Base-by-base conservation (phyloP, 64 coral and sea anemone species). In the Stichodactyla mertensii region DNA sequence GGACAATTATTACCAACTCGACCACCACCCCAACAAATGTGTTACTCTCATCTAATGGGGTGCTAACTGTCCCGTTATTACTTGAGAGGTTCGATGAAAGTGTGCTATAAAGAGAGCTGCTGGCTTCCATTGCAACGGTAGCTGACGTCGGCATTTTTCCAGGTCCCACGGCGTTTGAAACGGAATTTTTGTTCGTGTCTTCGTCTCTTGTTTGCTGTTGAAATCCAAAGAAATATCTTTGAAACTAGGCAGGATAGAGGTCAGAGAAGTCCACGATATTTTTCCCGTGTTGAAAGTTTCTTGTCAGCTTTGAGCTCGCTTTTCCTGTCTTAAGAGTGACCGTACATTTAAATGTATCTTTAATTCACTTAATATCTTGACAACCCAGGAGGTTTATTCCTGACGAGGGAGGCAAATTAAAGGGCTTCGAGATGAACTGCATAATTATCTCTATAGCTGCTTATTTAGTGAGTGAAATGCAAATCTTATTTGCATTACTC, bases 21-120 rank as follows among this genome's bases (percentile, higher is more conserved):
- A 96, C 94, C 52, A 96, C 58, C 12, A 96, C 55, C 7, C 90
- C 94, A 55, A 93, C 87, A 13, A 92, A 6, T 57, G 28, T 22
- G n/a, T 88, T 92, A 57, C 78, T 86, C 20, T 85, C 83, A 15
- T 74, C 24, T 27, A 23, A 74, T 71, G 66, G 66, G 27, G n/a
- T 4, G 11, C 23, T 9, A 23, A 4, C 14, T 74, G 69, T 74
- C 24, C 69, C 69, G 23, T 31, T 74, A 4, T 28, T 23, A 8
- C 10, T 28, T 7, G 69, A 74, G 24, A 74, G 12, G 69, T 31
- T 74, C 10, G 69, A 74, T 27, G 69, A 74, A 5, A 74, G 5
- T 13, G 69, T 74, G 27, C 23, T 74, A 6, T 27, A 74, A 13
- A 14, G 7, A 26, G 24, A 74, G 10, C 24, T 74, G 8, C 69